Percentiles rank a stretch among this genome's conserved stretches.
Evolutionary conservation across 2,113 vertebrate species (phyloP).

Genomic region (Rhegmatorhina hoffmannsi): DNA sequence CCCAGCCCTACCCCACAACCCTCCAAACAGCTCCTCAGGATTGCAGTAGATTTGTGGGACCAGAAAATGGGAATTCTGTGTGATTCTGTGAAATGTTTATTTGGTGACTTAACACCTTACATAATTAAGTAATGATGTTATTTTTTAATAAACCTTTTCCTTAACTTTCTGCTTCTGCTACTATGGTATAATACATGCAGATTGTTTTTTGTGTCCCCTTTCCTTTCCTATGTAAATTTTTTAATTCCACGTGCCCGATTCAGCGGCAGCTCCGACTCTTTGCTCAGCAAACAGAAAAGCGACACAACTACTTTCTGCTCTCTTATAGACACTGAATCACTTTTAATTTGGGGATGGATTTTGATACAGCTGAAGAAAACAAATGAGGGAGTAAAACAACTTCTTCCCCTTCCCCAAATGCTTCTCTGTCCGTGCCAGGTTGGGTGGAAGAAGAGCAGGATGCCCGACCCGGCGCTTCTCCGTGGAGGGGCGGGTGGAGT

Average conservation of each 20-base stretch:
- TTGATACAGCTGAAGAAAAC: neutral
- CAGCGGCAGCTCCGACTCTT: neutral
- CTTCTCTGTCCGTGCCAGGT: neutral
- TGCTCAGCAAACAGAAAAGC: neutral
- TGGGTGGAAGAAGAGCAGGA: neutral
- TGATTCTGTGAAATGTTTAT: neutral
- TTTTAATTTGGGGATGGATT: neutral
- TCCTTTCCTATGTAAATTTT: neutral
- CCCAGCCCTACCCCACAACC: neutral
- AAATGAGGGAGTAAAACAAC: neutral
- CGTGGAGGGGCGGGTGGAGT: fast-evolving
- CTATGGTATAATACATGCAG: neutral
- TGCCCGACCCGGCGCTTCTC: neutral
- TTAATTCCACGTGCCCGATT: neutral
- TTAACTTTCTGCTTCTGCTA: neutral
- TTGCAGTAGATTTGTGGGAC: neutral
- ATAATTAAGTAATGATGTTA: neutral
- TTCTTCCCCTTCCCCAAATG: neutral
- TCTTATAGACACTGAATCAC: neutral
- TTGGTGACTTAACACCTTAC: neutral
- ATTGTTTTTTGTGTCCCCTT: neutral
- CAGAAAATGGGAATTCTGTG: neutral
- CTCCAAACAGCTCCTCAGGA: neutral
- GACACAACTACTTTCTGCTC: neutral
- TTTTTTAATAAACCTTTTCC: neutral